Conservation (phyloP, 2,888 invertebrate species). For the Teleiodes luculella region DNA sequence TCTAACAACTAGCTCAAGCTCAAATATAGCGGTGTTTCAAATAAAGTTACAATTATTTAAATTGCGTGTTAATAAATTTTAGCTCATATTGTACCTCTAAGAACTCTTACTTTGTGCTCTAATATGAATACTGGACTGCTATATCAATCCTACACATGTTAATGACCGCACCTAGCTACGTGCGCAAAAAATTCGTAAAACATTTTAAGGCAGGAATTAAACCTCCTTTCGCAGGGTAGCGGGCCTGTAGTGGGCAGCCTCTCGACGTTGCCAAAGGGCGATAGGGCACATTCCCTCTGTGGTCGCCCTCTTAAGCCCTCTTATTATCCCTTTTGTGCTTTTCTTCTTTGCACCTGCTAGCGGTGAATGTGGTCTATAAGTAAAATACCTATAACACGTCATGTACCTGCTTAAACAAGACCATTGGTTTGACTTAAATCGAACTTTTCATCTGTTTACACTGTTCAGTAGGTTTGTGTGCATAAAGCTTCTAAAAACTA, state of each 20-base stretch:
- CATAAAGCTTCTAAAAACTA: too few relatives aligned
- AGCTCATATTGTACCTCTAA: too few relatives aligned
- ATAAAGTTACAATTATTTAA: too few relatives aligned
- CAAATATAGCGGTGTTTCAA: too few relatives aligned
- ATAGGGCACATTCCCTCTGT: constrained; percentile 61
- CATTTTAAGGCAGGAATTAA: constrained; percentile 1
- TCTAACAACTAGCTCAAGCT: too few relatives aligned
- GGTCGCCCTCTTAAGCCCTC: constrained; percentile 45
- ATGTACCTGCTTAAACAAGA: background rate
- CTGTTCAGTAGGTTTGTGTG: too few relatives aligned
- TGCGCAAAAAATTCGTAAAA: background rate
- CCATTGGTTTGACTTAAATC: too few relatives aligned
- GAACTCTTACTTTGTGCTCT: too few relatives aligned
- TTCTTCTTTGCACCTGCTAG: constrained; percentile 53
- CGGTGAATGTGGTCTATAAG: constrained; percentile 19
- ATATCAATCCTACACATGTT: too few relatives aligned
- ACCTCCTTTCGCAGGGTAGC: background rate
- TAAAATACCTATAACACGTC: background rate
- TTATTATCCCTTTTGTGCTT: constrained; percentile 59
- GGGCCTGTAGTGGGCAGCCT: constrained; percentile 25
- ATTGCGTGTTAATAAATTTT: too few relatives aligned
- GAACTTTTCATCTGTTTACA: too few relatives aligned
- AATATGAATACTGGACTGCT: too few relatives aligned
- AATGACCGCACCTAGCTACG: background rate
- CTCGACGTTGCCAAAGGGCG: constrained; percentile 36